Evolutionary conservation across 2,797 vertebrate species (phyloP), one percentile per base, ranked within the genome.

Genomic region (Momotus momota): DNA sequence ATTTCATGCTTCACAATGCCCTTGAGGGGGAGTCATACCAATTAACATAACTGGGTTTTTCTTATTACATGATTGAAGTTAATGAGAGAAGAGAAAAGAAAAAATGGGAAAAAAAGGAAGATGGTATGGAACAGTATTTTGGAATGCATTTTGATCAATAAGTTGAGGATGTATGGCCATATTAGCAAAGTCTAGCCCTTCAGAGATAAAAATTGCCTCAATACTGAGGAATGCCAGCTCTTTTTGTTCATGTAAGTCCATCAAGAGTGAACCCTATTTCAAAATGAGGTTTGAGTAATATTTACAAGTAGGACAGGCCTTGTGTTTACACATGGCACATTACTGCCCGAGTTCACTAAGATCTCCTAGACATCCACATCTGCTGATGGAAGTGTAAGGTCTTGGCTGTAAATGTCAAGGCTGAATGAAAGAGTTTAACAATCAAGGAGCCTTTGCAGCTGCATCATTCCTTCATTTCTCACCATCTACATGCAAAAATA

Each of bases 1-100:
- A 94, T 95, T 95, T 94, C 74, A 51, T 90, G 83, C 86, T 94
- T 95, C 77, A 78, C 60, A 94, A 92, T 94, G 81, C 95, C 88
- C 94, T 94, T 93, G 94, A 81, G 83, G 67, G 52, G 15, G 49
- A 95, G 74, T 96, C 77, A 60, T 94, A 85, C 74, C 86, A 96
- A 96, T 96, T 96, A 97, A 75, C 64, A 71, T 79, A 93, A 91
- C 77, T 88, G 71, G 33, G 64, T 33, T 96, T 93, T 94, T 85
- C 86, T 94, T 94, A 85, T 95, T 94, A 73, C 71, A 82, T 72
- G 83, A 88, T 41, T 71, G 78, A 95, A 95, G 93, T 95, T 93
- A 96, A 82, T 81, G 86, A 90, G 64, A 86, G 33, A 19, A 79
- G 15, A 60, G 41, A 6, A 3, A 2, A 6, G 46, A 78, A 25